A percentile compares a stretch with the other conserved stretches of the same genome.
Evolutionary conservation across 1,140 invertebrate genomes (phyloP).

Genomic region (Lithobius niger): DNA sequence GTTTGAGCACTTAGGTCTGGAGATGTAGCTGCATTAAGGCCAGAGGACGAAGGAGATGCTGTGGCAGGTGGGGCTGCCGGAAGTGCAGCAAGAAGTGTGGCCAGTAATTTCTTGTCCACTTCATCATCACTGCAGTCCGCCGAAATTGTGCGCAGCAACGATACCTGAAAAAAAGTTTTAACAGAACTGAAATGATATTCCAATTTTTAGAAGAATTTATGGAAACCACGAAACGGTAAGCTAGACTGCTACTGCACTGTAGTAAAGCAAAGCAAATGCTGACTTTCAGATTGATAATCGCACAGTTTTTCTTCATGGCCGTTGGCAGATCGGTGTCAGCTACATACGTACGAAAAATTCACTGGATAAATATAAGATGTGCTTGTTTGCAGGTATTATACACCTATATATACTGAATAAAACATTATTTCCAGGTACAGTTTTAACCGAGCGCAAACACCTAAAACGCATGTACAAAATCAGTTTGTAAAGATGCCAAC

Average conservation of each 20-base stretch:
- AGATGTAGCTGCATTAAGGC: neutral
- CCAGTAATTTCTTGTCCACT: conserved; percentile 28
- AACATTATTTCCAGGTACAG: too few species aligned
- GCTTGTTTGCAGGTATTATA: too few species aligned
- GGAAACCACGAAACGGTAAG: neutral
- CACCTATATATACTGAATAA: too few species aligned
- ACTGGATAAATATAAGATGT: too few species aligned
- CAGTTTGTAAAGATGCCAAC: too few species aligned
- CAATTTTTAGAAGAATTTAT: conserved; percentile 25
- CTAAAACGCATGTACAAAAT: too few species aligned
- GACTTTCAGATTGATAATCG: neutral
- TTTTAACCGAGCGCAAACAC: too few species aligned
- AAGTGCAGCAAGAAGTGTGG: conserved; percentile 24
- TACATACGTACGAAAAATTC: too few species aligned
- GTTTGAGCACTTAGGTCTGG: conserved; percentile 5
- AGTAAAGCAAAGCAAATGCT: neutral
- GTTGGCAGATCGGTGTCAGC: too few species aligned
- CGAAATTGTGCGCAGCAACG: conserved; percentile 34
- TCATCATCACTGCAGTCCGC: conserved; percentile 22
- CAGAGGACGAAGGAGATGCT: neutral
- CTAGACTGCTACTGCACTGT: neutral
- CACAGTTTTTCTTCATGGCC: too few species aligned
- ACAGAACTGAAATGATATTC: neutral
- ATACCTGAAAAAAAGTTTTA: conserved; percentile 27
- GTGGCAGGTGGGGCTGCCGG: conserved; percentile 15